Conservation (phyloP, 2,113 vertebrate genomes). For the Oncorhynchus mykiss region DNA sequence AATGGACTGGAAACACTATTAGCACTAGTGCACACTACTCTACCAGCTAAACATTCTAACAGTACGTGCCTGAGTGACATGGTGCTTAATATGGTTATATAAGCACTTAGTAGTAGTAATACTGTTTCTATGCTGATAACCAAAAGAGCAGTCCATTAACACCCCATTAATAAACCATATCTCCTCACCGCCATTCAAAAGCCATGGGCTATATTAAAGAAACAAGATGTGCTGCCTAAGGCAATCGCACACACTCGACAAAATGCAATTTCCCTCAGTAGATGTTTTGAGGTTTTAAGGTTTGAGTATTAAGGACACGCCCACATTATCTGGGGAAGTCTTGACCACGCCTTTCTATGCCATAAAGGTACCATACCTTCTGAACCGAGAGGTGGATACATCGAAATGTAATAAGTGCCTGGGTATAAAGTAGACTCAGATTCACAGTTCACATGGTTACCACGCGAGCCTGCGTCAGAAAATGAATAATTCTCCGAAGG, state of each 20-base stretch:
- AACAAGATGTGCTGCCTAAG: conserved; percentile 47
- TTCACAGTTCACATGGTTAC: conserved; percentile 11
- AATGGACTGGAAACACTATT: conserved; percentile 27
- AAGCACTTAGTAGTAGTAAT: conserved; percentile 42
- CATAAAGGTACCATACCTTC: too few relatives aligned
- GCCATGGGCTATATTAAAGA: conserved; percentile 41
- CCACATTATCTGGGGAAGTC: too few relatives aligned
- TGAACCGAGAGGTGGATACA: too few relatives aligned
- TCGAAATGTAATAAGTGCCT: background rate
- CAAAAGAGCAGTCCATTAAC: conserved; percentile 55
- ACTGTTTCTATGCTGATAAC: conserved; percentile 40
- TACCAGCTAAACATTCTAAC: conserved; percentile 45
- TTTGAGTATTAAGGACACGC: too few relatives aligned
- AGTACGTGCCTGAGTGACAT: conserved; percentile 39
- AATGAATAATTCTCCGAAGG: conserved; percentile 45
- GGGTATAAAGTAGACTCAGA: background rate
- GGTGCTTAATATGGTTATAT: conserved; percentile 34
- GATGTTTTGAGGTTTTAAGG: too few relatives aligned
- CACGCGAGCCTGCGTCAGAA: background rate
- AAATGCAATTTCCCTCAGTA: background rate
- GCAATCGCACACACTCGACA: conserved; percentile 14
- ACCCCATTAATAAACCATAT: conserved; percentile 62
- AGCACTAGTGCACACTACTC: conserved; percentile 10
- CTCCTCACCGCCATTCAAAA: conserved; percentile 56
- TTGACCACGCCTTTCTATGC: too few relatives aligned